Evolutionary conservation across 2,113 vertebrate genomes (phyloP).

Genomic region (Podocnemis expansa): DNA sequence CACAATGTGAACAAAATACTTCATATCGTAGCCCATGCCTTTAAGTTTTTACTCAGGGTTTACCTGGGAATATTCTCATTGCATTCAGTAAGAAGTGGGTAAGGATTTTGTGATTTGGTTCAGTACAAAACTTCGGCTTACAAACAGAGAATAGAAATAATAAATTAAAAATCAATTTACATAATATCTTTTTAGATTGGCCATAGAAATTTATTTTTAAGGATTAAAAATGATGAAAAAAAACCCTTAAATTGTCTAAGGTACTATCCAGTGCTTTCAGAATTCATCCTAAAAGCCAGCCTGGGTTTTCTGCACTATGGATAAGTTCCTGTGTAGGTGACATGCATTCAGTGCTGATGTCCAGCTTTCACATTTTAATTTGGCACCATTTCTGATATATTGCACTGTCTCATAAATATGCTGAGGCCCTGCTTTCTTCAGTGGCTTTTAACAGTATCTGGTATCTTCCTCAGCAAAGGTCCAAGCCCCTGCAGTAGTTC

Average conservation of each 20-base stretch:
- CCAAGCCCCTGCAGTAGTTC: background rate
- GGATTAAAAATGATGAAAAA: slow-evolving; percentile 29
- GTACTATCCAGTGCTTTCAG: background rate
- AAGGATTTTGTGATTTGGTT: background rate
- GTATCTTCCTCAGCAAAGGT: slow-evolving; percentile 22
- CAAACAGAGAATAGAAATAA: slow-evolving; percentile 33
- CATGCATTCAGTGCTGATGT: slow-evolving; percentile 27
- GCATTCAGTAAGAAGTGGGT: background rate
- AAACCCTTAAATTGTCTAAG: slow-evolving; percentile 20
- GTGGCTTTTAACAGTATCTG: slow-evolving; percentile 22
- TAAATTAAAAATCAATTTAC: slow-evolving; percentile 18
- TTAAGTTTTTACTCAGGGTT: background rate
- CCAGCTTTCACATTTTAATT: background rate
- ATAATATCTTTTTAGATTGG: background rate
- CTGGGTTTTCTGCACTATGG: slow-evolving; percentile 54
- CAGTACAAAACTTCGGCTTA: background rate
- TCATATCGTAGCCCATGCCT: background rate
- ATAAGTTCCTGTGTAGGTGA: background rate
- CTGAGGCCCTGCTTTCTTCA: slow-evolving; percentile 37
- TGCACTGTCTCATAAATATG: background rate
- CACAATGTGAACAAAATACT: background rate
- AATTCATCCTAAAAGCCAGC: slow-evolving; percentile 44
- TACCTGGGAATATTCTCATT: background rate
- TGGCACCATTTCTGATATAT: background rate
- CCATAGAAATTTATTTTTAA: slow-evolving; percentile 12